These are phyloP conservation scores for Helobdella robusta DNA, from an alignment of 2,888 invertebrate species.

Conservation along the genomic window DNA sequence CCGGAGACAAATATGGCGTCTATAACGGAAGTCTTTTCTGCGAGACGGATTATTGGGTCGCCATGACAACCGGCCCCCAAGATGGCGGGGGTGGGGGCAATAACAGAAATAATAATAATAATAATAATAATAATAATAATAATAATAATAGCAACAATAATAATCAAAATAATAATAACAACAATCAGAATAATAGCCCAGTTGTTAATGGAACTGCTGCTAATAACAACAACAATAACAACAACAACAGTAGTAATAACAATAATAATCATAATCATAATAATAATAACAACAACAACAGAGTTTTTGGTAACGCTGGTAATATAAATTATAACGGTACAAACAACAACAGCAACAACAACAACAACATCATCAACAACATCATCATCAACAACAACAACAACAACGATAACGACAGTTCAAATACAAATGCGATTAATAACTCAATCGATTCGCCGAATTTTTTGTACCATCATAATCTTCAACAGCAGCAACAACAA, in stretches of 20 bases:
- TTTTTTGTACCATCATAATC: too few relatives aligned
- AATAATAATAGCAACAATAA: background rate
- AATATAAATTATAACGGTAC: too few relatives aligned
- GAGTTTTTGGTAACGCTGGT: too few relatives aligned
- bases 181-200: background rate
- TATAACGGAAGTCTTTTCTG: conserved; percentile 80
- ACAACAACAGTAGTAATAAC: conserved; percentile 2
- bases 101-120: background rate
- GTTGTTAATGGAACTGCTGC: background rate
- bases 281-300: background rate
- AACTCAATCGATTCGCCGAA: too few relatives aligned
- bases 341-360: too few relatives aligned
- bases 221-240: conserved; percentile 3
- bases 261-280: background rate
- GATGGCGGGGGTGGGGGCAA: background rate
- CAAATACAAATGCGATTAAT: too few relatives aligned
- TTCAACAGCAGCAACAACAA: too few relatives aligned
- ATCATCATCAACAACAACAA: too few relatives aligned
- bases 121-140: background rate
- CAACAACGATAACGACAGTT: too few relatives aligned
- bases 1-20: conserved; percentile 86
- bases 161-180: background rate
- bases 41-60: conserved; percentile 73
- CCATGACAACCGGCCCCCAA: background rate
- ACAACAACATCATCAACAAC: too few relatives aligned